Conservation (phyloP, 2,113 vertebrate genomes). For the Pagrus major region DNA sequence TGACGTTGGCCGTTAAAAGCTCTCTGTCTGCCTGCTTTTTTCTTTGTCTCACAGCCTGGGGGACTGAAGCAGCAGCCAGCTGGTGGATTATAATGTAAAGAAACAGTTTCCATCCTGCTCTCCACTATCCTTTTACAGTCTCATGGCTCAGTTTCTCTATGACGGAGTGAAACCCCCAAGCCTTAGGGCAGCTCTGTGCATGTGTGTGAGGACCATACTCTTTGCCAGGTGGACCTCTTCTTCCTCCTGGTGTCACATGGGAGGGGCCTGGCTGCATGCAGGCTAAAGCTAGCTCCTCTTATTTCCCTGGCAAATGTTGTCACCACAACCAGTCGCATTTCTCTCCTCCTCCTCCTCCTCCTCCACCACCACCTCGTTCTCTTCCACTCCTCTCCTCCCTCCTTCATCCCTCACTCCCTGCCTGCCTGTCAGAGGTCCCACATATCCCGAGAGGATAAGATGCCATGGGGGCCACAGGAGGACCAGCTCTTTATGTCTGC, state of each 20-base stretch:
- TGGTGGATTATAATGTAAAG: constrained; percentile 43
- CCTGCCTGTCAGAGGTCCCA: constrained; percentile 67
- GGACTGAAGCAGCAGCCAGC: constrained; percentile 46
- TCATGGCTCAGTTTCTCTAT: constrained; percentile 54
- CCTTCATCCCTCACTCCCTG: constrained; percentile 60
- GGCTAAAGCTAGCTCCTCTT: constrained; percentile 69
- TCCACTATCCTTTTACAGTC: constrained; percentile 56
- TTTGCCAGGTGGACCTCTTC: constrained; percentile 79
- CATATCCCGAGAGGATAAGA: constrained; percentile 75
- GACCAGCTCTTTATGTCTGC: constrained; percentile 55
- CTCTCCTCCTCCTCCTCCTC: constrained; percentile 70
- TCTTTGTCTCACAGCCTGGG: constrained; percentile 48
- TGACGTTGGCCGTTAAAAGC: constrained; percentile 22
- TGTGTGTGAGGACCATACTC: constrained; percentile 49
- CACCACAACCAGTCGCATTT: constrained; percentile 79
- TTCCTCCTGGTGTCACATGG: constrained; percentile 77
- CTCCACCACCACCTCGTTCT: constrained; percentile 24
- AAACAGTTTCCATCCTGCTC: constrained; percentile 43
- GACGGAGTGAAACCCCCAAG: constrained; percentile 45
- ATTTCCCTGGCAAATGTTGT: constrained; percentile 84
- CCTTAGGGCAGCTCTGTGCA: constrained; percentile 45
- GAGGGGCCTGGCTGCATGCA: constrained; percentile 72
- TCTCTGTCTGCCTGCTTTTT: not conserved
- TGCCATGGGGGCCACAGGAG: constrained; percentile 80
- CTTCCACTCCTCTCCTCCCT: constrained; percentile 52